Evolutionary conservation across 2,888 invertebrate species (phyloP).

Genomic region (Chrysolina haemoptera): DNA sequence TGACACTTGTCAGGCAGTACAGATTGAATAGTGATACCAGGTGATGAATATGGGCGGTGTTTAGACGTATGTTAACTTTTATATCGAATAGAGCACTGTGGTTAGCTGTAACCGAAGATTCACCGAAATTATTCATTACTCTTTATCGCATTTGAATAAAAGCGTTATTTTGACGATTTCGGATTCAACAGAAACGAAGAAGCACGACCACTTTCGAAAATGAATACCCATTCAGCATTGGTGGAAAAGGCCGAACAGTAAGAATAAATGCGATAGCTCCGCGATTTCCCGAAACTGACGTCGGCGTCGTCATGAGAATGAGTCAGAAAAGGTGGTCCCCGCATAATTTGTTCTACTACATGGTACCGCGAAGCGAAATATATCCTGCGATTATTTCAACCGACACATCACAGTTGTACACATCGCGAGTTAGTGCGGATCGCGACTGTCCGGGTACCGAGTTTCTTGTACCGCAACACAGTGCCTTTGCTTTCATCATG

Average conservation of each 20-base stretch:
- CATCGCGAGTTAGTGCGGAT: conserved; percentile 2
- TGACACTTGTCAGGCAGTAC: not conserved
- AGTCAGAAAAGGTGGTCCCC: conserved; percentile 34
- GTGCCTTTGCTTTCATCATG: conserved; percentile 38
- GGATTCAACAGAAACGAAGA: too few relatives aligned
- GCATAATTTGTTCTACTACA: not conserved
- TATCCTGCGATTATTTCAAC: conserved; percentile 30
- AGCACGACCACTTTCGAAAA: not conserved
- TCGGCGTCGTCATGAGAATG: conserved; percentile 18
- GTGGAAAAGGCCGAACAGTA: not conserved
- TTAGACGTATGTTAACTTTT: too few relatives aligned
- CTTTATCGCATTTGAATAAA: too few relatives aligned
- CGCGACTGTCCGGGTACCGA: conserved; percentile 33
- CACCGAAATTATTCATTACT: too few relatives aligned
- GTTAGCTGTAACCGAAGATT: too few relatives aligned
- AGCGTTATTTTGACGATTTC: too few relatives aligned
- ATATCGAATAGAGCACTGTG: too few relatives aligned
- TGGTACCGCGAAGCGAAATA: conserved; percentile 34
- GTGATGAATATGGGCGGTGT: not conserved
- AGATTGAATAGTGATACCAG: too few relatives aligned
- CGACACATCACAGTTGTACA: conserved; percentile 13
- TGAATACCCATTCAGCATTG: not conserved
- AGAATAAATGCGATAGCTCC: not conserved
- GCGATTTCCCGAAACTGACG: not conserved
- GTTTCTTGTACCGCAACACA: conserved; percentile 34